Percentiles rank a stretch among this genome's conserved stretches.
These are phyloP conservation scores for Dasyurus viverrinus DNA, from an alignment of 2,113 vertebrate species.

Conservation along the genomic window DNA sequence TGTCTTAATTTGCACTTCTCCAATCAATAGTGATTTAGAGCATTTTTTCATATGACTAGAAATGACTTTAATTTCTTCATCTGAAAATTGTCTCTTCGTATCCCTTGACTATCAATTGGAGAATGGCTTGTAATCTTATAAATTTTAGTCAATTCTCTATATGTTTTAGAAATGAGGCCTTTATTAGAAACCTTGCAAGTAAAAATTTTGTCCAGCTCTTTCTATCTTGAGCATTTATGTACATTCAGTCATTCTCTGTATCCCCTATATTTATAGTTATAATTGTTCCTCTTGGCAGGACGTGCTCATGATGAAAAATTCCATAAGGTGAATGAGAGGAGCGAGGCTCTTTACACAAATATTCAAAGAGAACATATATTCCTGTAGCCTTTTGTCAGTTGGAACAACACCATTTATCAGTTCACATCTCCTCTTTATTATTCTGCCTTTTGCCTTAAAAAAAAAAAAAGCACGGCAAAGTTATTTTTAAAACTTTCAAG, in stretches of 20 bases:
- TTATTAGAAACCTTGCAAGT: too few relatives aligned
- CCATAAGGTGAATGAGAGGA: rapidly evolving
- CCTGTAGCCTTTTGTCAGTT: background rate
- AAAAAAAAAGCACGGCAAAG: background rate
- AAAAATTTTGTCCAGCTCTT: too few relatives aligned
- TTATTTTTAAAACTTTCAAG: slow-evolving; percentile 20
- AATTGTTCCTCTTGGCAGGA: background rate
- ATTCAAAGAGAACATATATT: rapidly evolving
- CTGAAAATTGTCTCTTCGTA: too few relatives aligned
- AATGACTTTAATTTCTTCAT: too few relatives aligned
- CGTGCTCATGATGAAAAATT: background rate
- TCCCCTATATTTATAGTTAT: background rate
- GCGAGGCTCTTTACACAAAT: rapidly evolving
- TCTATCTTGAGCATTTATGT: background rate
- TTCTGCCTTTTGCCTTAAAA: background rate
- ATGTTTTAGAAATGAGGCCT: too few relatives aligned
- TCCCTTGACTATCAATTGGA: too few relatives aligned
- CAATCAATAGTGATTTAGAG: too few relatives aligned
- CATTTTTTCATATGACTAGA: too few relatives aligned
- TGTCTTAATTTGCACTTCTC: too few relatives aligned
- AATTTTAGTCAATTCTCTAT: too few relatives aligned
- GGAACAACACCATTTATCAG: background rate
- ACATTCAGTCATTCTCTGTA: background rate
- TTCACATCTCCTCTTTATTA: background rate
- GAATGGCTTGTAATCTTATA: too few relatives aligned